A percentile compares a stretch with the other conserved stretches of the same genome.
Evolutionary conservation across 2,888 invertebrate genomes (phyloP).

Genomic region (Octonoba sinensis): DNA sequence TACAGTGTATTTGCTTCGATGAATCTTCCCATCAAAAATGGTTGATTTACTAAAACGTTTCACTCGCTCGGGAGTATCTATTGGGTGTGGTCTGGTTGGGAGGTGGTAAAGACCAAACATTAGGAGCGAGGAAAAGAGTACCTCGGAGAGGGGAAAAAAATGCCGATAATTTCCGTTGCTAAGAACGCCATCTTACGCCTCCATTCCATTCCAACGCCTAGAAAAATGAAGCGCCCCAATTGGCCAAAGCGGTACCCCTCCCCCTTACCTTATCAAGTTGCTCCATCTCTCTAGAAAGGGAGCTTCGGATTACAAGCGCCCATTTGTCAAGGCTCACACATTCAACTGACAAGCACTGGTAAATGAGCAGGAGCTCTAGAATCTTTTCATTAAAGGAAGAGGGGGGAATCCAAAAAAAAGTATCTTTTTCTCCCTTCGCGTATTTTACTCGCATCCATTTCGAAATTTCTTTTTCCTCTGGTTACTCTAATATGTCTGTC

Average conservation of each 20-base stretch:
- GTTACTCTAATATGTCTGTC: conserved; percentile 30
- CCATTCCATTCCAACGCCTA: conserved; percentile 39
- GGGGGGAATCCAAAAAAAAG: conserved; percentile 4
- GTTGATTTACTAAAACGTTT: conserved; percentile 31
- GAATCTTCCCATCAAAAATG: conserved; percentile 15
- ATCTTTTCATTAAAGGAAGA: conserved; percentile 51
- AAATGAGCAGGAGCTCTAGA: conserved; percentile 40
- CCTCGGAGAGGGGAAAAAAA: conserved; percentile 26
- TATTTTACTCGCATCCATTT: conserved; percentile 24
- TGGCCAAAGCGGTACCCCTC: conserved; percentile 58
- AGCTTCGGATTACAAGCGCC: conserved; percentile 52
- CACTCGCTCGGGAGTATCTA: not conserved
- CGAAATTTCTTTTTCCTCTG: conserved; percentile 16
- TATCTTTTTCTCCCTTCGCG: not conserved
- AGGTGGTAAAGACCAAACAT: conserved; percentile 41
- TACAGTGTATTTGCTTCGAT: too few relatives aligned
- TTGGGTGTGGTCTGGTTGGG: not conserved
- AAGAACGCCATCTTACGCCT: conserved; percentile 44
- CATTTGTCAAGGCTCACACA: conserved; percentile 61
- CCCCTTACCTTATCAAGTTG: conserved; percentile 49
- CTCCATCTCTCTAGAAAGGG: conserved; percentile 31
- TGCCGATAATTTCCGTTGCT: conserved; percentile 55
- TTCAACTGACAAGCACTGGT: conserved; percentile 46
- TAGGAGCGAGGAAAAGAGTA: conserved; percentile 8
- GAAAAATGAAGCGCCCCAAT: conserved; percentile 54